A percentile compares a stretch with the other conserved stretches of the same genome.
Evolutionary conservation across 1,140 invertebrate genomes (phyloP).

Genomic region (Marisa cornuarietis): DNA sequence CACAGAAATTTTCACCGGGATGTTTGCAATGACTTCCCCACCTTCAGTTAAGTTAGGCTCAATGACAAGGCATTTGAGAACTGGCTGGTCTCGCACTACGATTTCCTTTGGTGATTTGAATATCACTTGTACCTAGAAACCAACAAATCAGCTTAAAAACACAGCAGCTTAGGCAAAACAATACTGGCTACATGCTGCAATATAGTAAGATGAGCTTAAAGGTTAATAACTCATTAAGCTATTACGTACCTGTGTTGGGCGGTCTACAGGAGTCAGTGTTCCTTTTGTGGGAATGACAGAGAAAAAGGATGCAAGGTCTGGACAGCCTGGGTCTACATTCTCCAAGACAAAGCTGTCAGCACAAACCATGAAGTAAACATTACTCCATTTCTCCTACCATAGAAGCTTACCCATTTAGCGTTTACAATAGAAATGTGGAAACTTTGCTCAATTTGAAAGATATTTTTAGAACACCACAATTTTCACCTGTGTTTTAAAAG

Average conservation of each 20-base stretch:
- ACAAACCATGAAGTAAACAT: not conserved
- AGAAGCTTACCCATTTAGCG: not conserved
- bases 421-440: not conserved
- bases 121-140: slow-evolving; percentile 51
- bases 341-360: slow-evolving; percentile 60
- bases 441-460: too few species aligned
- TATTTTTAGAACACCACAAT: too few species aligned
- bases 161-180: too few species aligned
- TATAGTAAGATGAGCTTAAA: too few species aligned
- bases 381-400: not conserved
- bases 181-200: too few species aligned
- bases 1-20: slow-evolving; percentile 65
- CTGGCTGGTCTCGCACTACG: slow-evolving; percentile 59
- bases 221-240: not conserved
- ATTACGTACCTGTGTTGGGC: slow-evolving; percentile 48
- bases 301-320: slow-evolving; percentile 56
- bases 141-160: not conserved
- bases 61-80: slow-evolving; percentile 64
- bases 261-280: slow-evolving; percentile 54
- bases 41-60: slow-evolving; percentile 61
- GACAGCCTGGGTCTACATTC: slow-evolving; percentile 47
- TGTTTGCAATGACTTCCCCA: slow-evolving; percentile 64
- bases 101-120: slow-evolving; percentile 63
- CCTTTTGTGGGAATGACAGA: slow-evolving; percentile 57
- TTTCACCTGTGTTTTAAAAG: too few species aligned